Evolutionary conservation across 2,888 invertebrate genomes (phyloP).

Genomic region (Boloria euphrosyne): DNA sequence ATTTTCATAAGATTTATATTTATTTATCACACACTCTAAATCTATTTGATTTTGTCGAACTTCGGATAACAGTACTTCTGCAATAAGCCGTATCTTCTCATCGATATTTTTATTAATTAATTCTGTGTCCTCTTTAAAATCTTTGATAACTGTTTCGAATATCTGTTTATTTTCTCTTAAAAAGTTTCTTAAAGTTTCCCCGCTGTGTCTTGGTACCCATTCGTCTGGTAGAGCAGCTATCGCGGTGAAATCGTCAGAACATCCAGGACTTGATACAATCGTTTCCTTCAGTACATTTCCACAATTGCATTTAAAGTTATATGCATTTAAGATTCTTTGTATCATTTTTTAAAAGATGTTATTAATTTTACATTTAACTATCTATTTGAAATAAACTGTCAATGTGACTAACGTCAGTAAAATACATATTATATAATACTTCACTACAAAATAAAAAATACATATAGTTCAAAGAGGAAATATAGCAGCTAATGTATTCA

Average conservation of each 20-base stretch:
- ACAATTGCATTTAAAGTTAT: constrained; percentile 21
- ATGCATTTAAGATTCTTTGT: not conserved
- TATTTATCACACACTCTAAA: constrained; percentile 54
- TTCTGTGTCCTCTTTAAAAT: constrained; percentile 49
- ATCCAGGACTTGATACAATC: constrained; percentile 50
- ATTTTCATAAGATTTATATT: constrained; percentile 33
- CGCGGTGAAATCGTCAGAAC: constrained; percentile 59
- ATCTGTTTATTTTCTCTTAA: constrained; percentile 56
- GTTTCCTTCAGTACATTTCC: constrained; percentile 27
- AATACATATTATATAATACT: not conserved
- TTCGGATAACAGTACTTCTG: constrained; percentile 54
- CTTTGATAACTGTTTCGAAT: constrained; percentile 49
- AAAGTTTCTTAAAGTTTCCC: constrained; percentile 59
- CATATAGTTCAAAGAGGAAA: not conserved
- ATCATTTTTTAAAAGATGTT: not conserved
- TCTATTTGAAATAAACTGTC: not conserved
- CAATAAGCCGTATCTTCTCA: constrained; percentile 52
- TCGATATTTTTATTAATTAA: constrained; percentile 55
- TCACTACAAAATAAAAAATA: not conserved
- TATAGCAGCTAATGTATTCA: too few species aligned
- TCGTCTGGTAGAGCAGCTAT: constrained; percentile 62
- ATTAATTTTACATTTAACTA: not conserved
- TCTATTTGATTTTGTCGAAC: constrained; percentile 58
- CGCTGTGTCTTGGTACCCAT: constrained; percentile 59
- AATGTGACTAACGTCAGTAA: not conserved